A percentile compares a stretch with the other conserved stretches of the same genome.
These are phyloP conservation scores for Habrosyne pyritoides DNA, from an alignment of 2,888 invertebrate genomes.

Conservation along the genomic window DNA sequence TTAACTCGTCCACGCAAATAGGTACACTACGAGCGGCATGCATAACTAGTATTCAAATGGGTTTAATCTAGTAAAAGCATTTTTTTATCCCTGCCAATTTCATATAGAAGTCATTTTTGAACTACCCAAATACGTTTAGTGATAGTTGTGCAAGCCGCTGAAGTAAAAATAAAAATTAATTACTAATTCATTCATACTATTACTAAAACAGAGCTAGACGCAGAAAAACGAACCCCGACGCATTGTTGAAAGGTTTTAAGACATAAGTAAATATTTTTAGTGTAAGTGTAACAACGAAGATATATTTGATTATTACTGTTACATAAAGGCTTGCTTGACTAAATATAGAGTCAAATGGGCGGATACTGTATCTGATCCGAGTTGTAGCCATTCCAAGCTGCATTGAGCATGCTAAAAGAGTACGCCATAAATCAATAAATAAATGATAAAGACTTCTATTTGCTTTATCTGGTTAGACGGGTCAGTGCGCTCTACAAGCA, in stretches of 20 bases:
- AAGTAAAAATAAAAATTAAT: too few species aligned
- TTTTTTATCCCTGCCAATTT: too few species aligned
- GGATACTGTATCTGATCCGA: background rate
- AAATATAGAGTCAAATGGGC: background rate
- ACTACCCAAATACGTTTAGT: too few species aligned
- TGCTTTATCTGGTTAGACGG: background rate
- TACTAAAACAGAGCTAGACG: too few species aligned
- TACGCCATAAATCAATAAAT: background rate
- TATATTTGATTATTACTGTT: background rate
- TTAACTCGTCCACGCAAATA: too few species aligned
- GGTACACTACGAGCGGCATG: too few species aligned
- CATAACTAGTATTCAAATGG: too few species aligned
- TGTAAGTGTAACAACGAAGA: background rate
- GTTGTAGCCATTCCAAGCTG: background rate
- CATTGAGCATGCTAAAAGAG: background rate
- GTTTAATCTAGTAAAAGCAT: too few species aligned
- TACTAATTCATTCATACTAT: too few species aligned
- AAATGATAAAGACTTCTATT: background rate
- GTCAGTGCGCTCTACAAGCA: background rate
- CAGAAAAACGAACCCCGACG: too few species aligned
- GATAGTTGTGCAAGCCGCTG: too few species aligned
- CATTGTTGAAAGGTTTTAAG: background rate
- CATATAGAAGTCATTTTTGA: too few species aligned
- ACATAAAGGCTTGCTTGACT: background rate
- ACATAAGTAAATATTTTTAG: background rate